Evolutionary conservation across 1,140 invertebrate species (phyloP), one percentile per base, ranked within the genome.

Genomic region (Camponotus floridanus): DNA sequence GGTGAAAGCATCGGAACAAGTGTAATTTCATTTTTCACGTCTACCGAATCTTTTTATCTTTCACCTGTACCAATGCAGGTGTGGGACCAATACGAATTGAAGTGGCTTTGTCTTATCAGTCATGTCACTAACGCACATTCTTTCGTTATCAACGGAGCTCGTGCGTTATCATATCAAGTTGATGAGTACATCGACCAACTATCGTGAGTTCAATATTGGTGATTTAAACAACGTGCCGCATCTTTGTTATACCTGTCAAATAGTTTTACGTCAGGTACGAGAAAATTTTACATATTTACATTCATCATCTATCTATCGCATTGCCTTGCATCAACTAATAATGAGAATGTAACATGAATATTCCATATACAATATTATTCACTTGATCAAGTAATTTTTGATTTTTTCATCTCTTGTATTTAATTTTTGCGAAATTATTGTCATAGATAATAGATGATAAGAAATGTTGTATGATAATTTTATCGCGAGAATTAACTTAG

Each of bases 101-200:
- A 88, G 39, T 86, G 21, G 45, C 11, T 74, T 51, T 48, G 31
- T 39, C 83, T 89, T 89, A 89, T 88, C 87, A 88, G 85, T 88
- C 33, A 62, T 80, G 21, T 80, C 39, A 55, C 33, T 86, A 86
- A 51, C 68, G 61, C 48, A 51, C 73, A 73, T 89, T 89, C 76
- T 45, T 64, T 15, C 42, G 61, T 88, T 89, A 89, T 89, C 87
- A 36, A 39, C 36, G 3, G 26, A 57, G 51, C 65, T 78, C 65
- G 48, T 57, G 36, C 61, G 65, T 57, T 79, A 33, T 79, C 68
- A 42, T 59, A 45, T 21, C 74, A 67, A 42, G 15, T 13, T 31
- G 86, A 87, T 74, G 74, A 88, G 74, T 26, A 31, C 67, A 0
- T 18, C 39, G 2, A 9, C 33, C 51, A 13, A 42, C 61, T 15